Evolutionary conservation across 1,140 invertebrate species (phyloP).

Genomic region (Zophobas atratus): DNA sequence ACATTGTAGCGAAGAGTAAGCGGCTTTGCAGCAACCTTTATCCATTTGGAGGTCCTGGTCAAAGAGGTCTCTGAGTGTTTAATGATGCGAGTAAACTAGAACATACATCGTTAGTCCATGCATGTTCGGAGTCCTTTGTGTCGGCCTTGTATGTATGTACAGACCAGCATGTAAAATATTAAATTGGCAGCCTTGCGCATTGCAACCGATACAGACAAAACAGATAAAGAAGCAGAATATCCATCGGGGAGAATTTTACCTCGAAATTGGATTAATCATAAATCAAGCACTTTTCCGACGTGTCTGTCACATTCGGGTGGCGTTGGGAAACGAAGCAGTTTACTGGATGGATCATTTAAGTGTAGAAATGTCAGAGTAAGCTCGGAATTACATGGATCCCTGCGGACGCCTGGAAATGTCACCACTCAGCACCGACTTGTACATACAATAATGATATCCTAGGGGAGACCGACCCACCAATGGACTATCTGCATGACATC

Average conservation of each 20-base stretch:
- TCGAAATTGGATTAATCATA: conserved; percentile 41
- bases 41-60: conserved; percentile 53
- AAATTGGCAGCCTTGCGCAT: not conserved
- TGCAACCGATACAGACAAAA: conserved; percentile 11
- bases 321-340: conserved; percentile 45
- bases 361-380: conserved; percentile 63
- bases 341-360: conserved; percentile 62
- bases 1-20: conserved; percentile 20
- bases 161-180: conserved; percentile 42
- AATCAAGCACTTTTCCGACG: conserved; percentile 35
- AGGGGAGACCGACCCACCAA: conserved; percentile 53
- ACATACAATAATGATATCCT: conserved; percentile 65
- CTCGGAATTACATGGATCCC: conserved; percentile 62
- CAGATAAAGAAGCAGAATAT: not conserved
- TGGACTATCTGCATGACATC: conserved; percentile 27
- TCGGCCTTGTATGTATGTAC: conserved; percentile 16
- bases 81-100: conserved; percentile 61
- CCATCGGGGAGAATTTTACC: not conserved
- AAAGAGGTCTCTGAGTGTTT: conserved; percentile 55
- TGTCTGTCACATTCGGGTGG: conserved; percentile 42
- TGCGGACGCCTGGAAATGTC: conserved; percentile 61
- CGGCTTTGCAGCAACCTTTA: conserved; percentile 53
- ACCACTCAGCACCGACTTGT: conserved; percentile 64
- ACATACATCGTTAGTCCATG: conserved; percentile 60
- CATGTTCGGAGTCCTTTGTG: conserved; percentile 41